These are phyloP conservation scores for Megaceryle torquata DNA, from an alignment of 2,113 vertebrate species.

Conservation along the genomic window DNA sequence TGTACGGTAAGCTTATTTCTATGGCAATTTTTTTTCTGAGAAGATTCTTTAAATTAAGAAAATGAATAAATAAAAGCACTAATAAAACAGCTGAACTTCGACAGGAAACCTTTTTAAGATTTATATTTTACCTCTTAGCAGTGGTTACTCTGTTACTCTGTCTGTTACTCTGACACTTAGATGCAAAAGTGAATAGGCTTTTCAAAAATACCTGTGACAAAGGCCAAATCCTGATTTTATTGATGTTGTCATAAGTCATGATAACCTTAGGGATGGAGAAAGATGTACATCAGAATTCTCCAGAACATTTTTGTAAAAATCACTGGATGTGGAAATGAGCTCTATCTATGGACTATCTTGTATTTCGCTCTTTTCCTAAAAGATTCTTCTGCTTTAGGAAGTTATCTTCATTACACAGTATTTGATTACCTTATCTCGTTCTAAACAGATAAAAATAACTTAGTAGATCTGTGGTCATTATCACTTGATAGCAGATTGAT, in stretches of 20 bases:
- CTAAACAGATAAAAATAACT: neutral
- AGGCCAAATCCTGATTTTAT: neutral
- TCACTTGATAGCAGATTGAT: neutral
- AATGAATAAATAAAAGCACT: neutral
- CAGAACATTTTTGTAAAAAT: neutral
- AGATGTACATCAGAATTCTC: neutral
- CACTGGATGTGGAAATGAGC: neutral
- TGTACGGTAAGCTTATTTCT: neutral
- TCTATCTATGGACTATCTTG: neutral
- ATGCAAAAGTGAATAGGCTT: neutral
- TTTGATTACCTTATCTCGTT: neutral
- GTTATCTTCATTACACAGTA: neutral
- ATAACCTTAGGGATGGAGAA: neutral
- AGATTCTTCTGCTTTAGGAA: neutral
- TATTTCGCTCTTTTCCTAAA: neutral
- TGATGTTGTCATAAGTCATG: neutral
- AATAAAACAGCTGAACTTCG: neutral
- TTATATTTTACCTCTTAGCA: neutral
- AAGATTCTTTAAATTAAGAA: neutral
- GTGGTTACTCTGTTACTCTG: neutral
- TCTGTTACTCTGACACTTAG: neutral
- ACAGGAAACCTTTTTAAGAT: neutral
- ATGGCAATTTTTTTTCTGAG: neutral
- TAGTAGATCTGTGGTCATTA: neutral
- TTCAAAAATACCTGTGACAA: neutral